These are phyloP conservation scores for Gisinianus flammeolus DNA, from an alignment of 2,888 invertebrate genomes.

Conservation along the genomic window DNA sequence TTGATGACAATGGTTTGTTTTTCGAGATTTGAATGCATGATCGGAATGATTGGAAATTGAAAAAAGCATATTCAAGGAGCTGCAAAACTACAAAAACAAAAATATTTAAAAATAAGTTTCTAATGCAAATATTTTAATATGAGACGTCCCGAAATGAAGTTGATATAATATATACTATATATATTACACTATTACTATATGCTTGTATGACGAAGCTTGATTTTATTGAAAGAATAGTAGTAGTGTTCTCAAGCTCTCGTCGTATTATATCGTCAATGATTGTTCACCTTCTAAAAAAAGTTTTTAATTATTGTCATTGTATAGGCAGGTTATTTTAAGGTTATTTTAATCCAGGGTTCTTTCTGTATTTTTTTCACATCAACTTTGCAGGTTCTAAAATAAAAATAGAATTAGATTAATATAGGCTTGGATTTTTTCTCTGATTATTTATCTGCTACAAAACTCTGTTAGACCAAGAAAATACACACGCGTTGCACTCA, in stretches of 20 bases:
- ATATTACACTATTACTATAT: not conserved
- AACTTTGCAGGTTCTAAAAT: not conserved
- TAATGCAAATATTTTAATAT: not conserved
- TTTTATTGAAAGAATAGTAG: not conserved
- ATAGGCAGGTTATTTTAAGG: no score
- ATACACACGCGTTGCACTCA: not conserved
- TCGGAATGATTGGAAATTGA: not conserved
- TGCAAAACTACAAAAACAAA: not conserved
- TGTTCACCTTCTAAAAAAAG: no score
- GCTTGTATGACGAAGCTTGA: not conserved
- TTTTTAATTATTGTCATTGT: no score
- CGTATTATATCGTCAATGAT: no score
- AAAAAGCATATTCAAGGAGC: constrained; percentile 9
- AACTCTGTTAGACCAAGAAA: not conserved
- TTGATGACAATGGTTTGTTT: not conserved
- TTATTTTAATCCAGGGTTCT: no score
- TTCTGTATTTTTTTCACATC: not conserved
- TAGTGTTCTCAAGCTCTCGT: no score
- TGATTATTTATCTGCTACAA: not conserved
- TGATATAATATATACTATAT: no score
- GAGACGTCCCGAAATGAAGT: not conserved
- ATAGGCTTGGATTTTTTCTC: not conserved
- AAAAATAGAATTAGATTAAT: not conserved
- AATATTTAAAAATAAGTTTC: not conserved
- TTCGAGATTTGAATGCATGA: not conserved